phyloP scores from a whole-genome alignment of 2,888 invertebrate genomes.

The Leptinotarsa haldemani region DNA sequence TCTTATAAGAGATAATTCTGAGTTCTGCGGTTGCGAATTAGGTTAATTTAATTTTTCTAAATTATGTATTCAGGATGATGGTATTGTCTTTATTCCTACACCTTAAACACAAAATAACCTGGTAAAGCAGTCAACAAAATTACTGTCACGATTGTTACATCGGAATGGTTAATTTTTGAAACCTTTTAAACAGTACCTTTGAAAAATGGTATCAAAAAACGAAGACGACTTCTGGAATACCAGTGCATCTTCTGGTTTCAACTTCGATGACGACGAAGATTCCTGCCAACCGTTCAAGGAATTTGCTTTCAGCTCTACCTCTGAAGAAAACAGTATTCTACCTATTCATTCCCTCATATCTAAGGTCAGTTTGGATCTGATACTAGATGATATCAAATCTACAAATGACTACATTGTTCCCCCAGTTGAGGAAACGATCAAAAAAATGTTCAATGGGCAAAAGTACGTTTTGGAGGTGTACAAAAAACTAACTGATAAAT shows the following conservation, averaged over 20 bases:
- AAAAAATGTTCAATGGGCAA: conserved; percentile 68
- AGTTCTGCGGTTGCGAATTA: too few relatives aligned
- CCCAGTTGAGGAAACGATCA: conserved; percentile 67
- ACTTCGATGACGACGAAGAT: conserved; percentile 77
- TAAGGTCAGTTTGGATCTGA: conserved; percentile 55
- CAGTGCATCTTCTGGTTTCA: conserved; percentile 78
- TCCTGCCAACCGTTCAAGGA: conserved; percentile 26
- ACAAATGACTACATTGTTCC: conserved; percentile 48
- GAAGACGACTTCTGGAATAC: conserved; percentile 85
- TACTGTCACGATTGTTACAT: too few relatives aligned
- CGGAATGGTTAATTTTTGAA: not conserved
- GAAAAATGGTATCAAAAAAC: conserved; percentile 42
- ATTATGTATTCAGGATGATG: too few relatives aligned
- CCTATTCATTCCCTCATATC: conserved; percentile 60
- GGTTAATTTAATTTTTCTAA: too few relatives aligned
- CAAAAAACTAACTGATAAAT: conserved; percentile 73
- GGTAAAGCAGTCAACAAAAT: too few relatives aligned
- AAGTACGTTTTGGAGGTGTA: conserved; percentile 67
- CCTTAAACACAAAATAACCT: too few relatives aligned
- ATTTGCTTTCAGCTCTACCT: conserved; percentile 33
- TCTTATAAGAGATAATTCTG: too few relatives aligned
- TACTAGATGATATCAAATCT: conserved; percentile 64
- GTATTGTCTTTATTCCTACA: too few relatives aligned
- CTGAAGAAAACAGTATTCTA: conserved; percentile 53
- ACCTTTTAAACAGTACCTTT: not conserved